Evolutionary conservation across 2,888 invertebrate species (phyloP).

Genomic region (Theodoxus fluviatilis): DNA sequence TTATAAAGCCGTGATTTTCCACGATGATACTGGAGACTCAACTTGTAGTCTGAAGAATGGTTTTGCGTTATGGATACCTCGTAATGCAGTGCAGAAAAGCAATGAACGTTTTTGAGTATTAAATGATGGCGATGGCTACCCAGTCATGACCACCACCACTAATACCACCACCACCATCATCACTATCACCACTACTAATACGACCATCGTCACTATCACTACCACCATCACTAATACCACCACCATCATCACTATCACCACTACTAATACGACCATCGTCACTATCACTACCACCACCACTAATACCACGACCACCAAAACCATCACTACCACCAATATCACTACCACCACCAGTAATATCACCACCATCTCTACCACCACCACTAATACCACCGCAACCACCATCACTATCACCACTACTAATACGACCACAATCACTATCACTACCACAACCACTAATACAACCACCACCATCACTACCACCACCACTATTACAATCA

Average conservation of each 20-base stretch:
- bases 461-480: neutral
- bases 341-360: neutral
- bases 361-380: neutral
- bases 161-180: neutral
- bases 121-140: no score
- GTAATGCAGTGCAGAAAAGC: no score
- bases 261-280: neutral
- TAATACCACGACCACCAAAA: neutral
- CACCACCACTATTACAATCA: neutral
- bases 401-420: constrained; percentile 7
- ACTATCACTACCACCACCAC: neutral
- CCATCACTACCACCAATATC: neutral
- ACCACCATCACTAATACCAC: neutral
- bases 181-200: neutral
- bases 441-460: constrained; percentile 2
- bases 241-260: neutral
- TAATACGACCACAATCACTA: neutral
- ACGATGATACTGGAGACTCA: no score
- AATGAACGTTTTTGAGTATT: no score
- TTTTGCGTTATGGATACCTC: no score
- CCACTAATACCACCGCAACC: neutral
- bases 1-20: no score
- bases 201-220: neutral
- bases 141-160: no score
- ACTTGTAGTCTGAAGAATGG: no score